Evolutionary conservation across 2,888 invertebrate species (phyloP).

Genomic region (Ophioninae sp.): DNA sequence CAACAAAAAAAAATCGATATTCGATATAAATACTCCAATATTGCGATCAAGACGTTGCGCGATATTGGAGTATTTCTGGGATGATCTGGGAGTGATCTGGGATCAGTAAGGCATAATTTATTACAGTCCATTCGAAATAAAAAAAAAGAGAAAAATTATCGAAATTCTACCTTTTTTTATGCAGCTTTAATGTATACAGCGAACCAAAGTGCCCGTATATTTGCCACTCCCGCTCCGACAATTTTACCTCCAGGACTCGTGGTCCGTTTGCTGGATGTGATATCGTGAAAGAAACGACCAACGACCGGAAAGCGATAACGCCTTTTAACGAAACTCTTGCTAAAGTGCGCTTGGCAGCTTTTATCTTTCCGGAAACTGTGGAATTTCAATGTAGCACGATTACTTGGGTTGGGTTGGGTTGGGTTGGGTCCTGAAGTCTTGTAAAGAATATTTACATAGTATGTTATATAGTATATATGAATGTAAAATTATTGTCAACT

Average conservation of each 20-base stretch:
- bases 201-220: constrained; percentile 18
- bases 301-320: constrained; percentile 72
- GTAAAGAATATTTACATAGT: constrained; percentile 3
- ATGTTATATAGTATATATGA: not conserved
- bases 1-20: too few relatives aligned
- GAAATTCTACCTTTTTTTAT: constrained; percentile 11
- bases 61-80: too few relatives aligned
- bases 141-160: not conserved
- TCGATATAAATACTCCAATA: too few relatives aligned
- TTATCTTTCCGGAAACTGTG: constrained; percentile 67
- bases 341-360: constrained; percentile 67
- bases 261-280: constrained; percentile 42
- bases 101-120: not conserved
- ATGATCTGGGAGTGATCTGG: too few relatives aligned
- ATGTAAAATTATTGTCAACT: constrained; percentile 24
- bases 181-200: constrained; percentile 2
- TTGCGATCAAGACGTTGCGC: too few relatives aligned
- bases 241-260: constrained; percentile 29
- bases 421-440: constrained; percentile 27
- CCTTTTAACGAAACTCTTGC: constrained; percentile 71
- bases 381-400: constrained; percentile 67
- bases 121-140: not conserved
- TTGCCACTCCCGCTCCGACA: constrained; percentile 22
- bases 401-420: too few relatives aligned
- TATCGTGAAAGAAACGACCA: constrained; percentile 66